Conservation (phyloP, 2,797 vertebrate genomes). For the Poecilia wingei region DNA sequence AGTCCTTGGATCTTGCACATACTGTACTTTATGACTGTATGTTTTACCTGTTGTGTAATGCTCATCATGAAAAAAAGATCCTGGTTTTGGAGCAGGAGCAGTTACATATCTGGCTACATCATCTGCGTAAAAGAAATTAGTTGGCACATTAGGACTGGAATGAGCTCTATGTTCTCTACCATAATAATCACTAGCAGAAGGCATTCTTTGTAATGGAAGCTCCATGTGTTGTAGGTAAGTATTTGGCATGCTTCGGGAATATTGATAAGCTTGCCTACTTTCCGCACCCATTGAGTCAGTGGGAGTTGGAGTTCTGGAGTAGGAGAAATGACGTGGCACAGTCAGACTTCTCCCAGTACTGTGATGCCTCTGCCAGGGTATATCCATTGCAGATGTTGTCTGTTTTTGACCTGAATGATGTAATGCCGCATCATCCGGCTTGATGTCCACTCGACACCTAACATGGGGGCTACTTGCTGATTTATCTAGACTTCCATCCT, state of each 20-base stretch:
- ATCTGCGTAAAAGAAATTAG: constrained; percentile 92
- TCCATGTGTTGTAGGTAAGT: constrained; percentile 82
- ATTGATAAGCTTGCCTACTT: constrained; percentile 82
- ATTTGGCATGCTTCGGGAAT: constrained; percentile 82
- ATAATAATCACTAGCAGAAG: constrained; percentile 81
- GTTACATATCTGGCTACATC: constrained; percentile 84
- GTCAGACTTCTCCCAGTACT: constrained; percentile 83
- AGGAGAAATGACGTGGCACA: constrained; percentile 85
- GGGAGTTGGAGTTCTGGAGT: constrained; percentile 89
- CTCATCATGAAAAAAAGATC: constrained; percentile 82
- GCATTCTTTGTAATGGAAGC: constrained; percentile 81
- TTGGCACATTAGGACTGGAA: constrained; percentile 84
- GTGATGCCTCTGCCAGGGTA: constrained; percentile 80
- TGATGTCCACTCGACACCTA: constrained; percentile 93
- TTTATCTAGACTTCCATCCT: constrained; percentile 76
- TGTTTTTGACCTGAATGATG: constrained; percentile 82
- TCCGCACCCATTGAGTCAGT: constrained; percentile 89
- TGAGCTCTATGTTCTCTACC: constrained; percentile 87
- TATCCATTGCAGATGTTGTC: constrained; percentile 72
- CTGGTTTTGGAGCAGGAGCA: constrained; percentile 77
- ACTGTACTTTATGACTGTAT: constrained; percentile 81
- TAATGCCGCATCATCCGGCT: constrained; percentile 87
- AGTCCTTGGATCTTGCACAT: constrained; percentile 83
- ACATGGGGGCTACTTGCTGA: constrained; percentile 89
- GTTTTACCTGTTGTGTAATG: constrained; percentile 79